Evolutionary conservation across 2,113 vertebrate species (phyloP).

Genomic region (Sylvia atricapilla): DNA sequence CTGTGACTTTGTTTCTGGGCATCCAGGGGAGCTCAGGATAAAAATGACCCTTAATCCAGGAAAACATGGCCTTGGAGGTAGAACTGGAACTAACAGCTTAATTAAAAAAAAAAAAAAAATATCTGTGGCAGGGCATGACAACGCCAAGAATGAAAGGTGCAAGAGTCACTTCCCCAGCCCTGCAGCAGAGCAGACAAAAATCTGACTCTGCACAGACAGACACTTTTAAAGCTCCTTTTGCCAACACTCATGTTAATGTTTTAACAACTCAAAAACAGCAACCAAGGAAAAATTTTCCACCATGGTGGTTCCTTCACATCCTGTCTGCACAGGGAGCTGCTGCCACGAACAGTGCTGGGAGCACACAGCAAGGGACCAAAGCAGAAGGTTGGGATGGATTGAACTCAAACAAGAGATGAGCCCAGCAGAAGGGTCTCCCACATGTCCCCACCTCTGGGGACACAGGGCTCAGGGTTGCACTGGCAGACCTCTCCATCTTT

Average conservation of each 20-base stretch:
- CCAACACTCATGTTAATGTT: background rate
- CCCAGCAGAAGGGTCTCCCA: background rate
- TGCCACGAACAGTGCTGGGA: background rate
- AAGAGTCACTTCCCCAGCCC: background rate
- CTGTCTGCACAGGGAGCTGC: background rate
- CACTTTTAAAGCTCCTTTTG: background rate
- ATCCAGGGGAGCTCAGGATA: background rate
- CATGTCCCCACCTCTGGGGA: rapidly evolving
- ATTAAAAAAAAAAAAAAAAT: background rate
- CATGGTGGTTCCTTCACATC: rapidly evolving
- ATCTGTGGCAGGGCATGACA: background rate
- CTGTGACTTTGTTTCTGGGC: background rate
- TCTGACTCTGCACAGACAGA: background rate
- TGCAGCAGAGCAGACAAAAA: background rate
- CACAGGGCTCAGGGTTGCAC: background rate
- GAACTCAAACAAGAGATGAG: background rate
- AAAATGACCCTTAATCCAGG: background rate
- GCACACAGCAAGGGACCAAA: rapidly evolving
- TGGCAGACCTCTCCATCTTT: background rate
- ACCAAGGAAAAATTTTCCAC: background rate
- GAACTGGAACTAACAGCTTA: background rate
- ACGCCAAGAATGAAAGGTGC: background rate
- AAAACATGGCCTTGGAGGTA: background rate
- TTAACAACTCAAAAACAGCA: background rate
- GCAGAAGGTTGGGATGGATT: background rate